phyloP scores from a whole-genome alignment of 2,113 vertebrate genomes.

The Carollia perspicillata region DNA sequence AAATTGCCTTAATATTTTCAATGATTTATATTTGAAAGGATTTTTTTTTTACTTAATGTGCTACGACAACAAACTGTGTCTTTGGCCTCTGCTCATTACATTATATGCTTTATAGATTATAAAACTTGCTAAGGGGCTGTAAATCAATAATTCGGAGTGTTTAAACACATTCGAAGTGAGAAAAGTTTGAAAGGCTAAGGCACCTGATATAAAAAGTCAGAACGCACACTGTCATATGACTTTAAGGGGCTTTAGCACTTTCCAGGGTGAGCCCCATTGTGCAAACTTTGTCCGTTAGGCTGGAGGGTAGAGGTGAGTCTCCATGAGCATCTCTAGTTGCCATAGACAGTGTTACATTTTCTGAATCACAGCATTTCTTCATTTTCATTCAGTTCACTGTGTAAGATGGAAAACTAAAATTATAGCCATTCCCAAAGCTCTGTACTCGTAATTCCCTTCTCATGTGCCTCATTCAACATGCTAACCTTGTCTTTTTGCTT shows the following conservation, averaged over 20 bases:
- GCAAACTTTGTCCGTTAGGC: background rate
- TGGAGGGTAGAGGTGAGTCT: background rate
- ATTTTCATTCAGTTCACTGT: background rate
- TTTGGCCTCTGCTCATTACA: background rate
- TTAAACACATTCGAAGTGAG: background rate
- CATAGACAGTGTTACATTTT: background rate
- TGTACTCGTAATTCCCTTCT: background rate
- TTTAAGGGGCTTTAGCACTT: background rate
- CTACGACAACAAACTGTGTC: background rate
- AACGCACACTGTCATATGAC: background rate
- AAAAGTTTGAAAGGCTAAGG: background rate
- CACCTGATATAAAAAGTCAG: background rate
- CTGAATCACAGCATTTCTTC: background rate
- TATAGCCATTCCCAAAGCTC: background rate
- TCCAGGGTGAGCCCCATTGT: background rate
- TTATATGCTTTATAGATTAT: background rate
- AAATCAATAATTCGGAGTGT: background rate
- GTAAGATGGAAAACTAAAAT: background rate
- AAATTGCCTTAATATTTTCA: slow-evolving; percentile 40
- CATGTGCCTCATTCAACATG: background rate
- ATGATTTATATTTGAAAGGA: slow-evolving; percentile 5
- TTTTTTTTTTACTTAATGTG: background rate
- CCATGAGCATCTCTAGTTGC: background rate
- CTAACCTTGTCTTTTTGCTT: background rate
- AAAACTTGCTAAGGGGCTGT: background rate